phyloP scores from a whole-genome alignment of 2,888 invertebrate genomes.

The Eupithecia insigniata region DNA sequence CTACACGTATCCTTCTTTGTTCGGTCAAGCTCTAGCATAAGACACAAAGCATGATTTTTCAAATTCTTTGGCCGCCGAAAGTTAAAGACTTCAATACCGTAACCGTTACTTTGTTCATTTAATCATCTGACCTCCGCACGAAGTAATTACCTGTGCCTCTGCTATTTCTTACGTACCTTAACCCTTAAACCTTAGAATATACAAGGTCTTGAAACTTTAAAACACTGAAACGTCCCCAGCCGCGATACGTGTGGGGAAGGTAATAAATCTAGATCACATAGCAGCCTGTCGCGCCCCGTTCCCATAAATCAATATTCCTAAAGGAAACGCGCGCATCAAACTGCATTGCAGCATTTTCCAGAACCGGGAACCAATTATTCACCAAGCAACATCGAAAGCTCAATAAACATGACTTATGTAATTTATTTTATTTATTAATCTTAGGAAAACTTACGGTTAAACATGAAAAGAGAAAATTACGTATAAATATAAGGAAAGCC shows the following conservation, averaged over 20 bases:
- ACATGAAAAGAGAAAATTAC: too few species aligned
- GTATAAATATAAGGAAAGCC: too few species aligned
- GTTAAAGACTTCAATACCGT: not conserved
- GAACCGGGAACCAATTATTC: constrained; percentile 11
- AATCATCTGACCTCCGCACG: not conserved
- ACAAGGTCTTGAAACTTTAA: not conserved
- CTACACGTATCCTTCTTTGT: not conserved
- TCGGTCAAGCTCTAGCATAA: not conserved
- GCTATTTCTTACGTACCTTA: too few species aligned
- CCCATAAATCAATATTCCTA: constrained; percentile 5
- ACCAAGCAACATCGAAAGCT: constrained; percentile 8
- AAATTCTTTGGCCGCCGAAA: not conserved
- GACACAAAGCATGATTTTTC: not conserved
- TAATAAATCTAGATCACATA: not conserved
- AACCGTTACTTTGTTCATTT: not conserved
- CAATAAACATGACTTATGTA: not conserved
- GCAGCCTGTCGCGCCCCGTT: not conserved
- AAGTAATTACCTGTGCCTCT: too few species aligned
- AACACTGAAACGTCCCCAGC: not conserved
- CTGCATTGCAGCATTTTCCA: constrained; percentile 29
- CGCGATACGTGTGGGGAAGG: not conserved
- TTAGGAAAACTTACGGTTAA: too few species aligned
- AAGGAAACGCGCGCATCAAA: constrained; percentile 32
- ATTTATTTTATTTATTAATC: too few species aligned
- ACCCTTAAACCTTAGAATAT: not conserved